Conservation (phyloP, 2,797 vertebrate species). For the Microctenopoma steveboyesi region DNA sequence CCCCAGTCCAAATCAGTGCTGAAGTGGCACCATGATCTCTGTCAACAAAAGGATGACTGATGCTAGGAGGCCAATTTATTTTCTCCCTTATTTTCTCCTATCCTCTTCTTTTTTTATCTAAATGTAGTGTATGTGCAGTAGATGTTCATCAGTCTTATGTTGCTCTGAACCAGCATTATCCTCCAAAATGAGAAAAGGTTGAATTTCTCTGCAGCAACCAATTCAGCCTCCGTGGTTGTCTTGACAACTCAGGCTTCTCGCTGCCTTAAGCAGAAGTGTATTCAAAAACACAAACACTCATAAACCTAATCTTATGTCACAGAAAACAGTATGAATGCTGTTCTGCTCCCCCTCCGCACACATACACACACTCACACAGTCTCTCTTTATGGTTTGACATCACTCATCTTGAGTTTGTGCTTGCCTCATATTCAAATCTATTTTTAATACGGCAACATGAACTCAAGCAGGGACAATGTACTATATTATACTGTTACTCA, state of each 20-base stretch:
- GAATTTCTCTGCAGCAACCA: conserved; percentile 35
- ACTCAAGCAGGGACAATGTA: conserved; percentile 26
- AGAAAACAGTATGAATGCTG: conserved; percentile 36
- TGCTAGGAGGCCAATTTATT: background rate
- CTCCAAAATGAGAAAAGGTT: conserved; percentile 24
- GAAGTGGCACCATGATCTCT: conserved; percentile 25
- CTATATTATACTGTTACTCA: conserved; percentile 37
- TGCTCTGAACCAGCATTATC: conserved; percentile 15
- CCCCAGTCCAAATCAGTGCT: conserved; percentile 33
- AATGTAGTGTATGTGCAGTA: background rate
- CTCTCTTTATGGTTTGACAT: conserved; percentile 23
- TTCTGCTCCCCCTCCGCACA: conserved; percentile 15
- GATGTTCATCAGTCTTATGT: conserved; percentile 12
- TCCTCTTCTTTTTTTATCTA: conserved; percentile 13
- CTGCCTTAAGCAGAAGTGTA: conserved; percentile 42
- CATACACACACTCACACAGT: background rate
- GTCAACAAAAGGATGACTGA: conserved; percentile 17
- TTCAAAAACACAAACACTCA: conserved; percentile 50
- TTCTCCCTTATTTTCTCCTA: background rate
- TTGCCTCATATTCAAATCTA: conserved; percentile 49
- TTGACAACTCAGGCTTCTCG: conserved; percentile 63
- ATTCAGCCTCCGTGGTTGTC: conserved; percentile 59
- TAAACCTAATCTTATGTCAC: conserved; percentile 49
- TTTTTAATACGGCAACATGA: conserved; percentile 51
- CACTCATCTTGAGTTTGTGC: conserved; percentile 49